Conservation (phyloP, 2,888 invertebrate genomes). For the Mimumesa dahlbomi region DNA sequence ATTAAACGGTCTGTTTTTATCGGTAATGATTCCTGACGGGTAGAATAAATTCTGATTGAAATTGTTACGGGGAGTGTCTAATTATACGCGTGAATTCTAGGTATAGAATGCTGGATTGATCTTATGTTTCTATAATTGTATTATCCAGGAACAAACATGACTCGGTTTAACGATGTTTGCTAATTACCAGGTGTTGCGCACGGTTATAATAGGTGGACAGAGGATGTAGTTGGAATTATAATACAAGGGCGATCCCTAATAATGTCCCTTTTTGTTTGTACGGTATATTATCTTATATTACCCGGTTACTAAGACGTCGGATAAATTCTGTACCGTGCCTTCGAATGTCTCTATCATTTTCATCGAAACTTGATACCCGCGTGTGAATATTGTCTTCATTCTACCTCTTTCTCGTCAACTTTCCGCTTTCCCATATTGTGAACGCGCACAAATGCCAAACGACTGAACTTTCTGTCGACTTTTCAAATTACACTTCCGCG, state of each 20-base stretch:
- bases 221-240: constrained; percentile 33
- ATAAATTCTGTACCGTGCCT: no score
- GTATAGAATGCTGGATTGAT: constrained; percentile 3
- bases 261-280: constrained; percentile 39
- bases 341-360: no score
- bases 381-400: background rate
- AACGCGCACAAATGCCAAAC: no score
- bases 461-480: background rate
- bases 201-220: constrained; percentile 49
- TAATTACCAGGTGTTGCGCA: constrained; percentile 43
- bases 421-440: background rate
- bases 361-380: background rate
- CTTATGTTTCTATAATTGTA: constrained; percentile 39
- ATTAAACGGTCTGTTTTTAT: background rate
- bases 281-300: no score
- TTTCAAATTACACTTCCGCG: background rate
- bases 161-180: constrained; percentile 37
- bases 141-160: constrained; percentile 38
- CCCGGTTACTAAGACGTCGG: no score
- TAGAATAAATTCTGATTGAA: no score
- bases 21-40: no score
- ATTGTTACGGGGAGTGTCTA: background rate
- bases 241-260: constrained; percentile 38
- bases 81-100: background rate
- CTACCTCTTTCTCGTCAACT: background rate